Evolutionary conservation across 1,140 invertebrate species (phyloP).

Genomic region (Planococcus citri): DNA sequence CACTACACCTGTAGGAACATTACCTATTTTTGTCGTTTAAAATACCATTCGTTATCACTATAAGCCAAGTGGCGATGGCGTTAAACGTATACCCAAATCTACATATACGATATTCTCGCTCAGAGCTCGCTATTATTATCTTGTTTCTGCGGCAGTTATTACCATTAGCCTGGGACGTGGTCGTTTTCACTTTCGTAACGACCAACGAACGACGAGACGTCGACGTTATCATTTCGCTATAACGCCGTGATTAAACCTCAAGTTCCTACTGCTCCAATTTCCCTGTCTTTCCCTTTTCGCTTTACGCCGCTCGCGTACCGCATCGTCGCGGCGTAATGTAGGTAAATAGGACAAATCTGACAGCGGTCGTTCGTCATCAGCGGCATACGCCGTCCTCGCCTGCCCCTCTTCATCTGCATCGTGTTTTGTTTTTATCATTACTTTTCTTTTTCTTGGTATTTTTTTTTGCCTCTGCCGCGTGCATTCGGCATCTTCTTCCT

Average conservation of each 20-base stretch:
- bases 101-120: neutral
- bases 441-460: neutral
- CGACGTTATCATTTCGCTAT: conserved; percentile 12
- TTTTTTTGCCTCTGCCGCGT: neutral
- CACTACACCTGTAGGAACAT: no score
- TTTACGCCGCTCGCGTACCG: neutral
- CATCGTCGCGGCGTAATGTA: neutral
- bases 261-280: conserved; percentile 20
- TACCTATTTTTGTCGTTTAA: no score
- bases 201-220: no score
- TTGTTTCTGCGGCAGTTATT: neutral
- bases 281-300: conserved; percentile 12
- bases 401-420: no score
- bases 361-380: conserved; percentile 11
- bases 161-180: neutral
- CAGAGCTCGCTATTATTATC: neutral
- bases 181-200: conserved; percentile 14
- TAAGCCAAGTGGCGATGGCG: no score
- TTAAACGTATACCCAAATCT: no score
- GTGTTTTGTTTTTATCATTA: conserved; percentile 15
- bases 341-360: conserved; percentile 16
- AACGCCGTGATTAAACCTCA: neutral
- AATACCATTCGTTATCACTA: no score
- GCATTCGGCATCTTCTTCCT: neutral
- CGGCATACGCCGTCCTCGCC: neutral